Percentiles rank a stretch among this genome's conserved stretches.
Evolutionary conservation across 1,140 invertebrate genomes (phyloP).

Genomic region (Bathynomus jamesi): DNA sequence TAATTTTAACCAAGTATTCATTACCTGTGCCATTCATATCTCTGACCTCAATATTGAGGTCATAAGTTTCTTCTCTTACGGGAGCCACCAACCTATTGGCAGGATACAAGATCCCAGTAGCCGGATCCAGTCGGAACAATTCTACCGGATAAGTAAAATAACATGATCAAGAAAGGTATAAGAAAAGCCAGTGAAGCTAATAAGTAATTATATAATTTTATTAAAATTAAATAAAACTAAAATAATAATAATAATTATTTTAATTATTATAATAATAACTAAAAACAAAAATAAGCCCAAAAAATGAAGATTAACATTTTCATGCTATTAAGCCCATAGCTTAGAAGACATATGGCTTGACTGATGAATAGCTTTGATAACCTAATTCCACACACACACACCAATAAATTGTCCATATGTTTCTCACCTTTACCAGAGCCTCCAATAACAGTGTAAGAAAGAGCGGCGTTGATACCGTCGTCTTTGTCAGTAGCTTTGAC

Average conservation of each 20-base stretch:
- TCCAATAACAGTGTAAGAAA: constrained; percentile 62
- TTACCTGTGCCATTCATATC: constrained; percentile 56
- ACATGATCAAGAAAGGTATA: constrained; percentile 2
- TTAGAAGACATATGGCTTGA: no score
- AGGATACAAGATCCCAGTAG: constrained; percentile 68
- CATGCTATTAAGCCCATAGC: no score
- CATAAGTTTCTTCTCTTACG: constrained; percentile 47
- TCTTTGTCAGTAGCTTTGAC: constrained; percentile 68
- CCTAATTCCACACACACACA: background rate
- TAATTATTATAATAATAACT: background rate
- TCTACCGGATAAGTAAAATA: constrained; percentile 20
- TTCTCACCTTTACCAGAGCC: constrained; percentile 58
- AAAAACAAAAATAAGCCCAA: no score
- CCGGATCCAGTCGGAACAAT: constrained; percentile 60
- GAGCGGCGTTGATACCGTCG: constrained; percentile 61
- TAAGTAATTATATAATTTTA: background rate
- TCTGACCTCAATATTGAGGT: constrained; percentile 60
- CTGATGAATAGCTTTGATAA: no score
- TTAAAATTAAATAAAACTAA: background rate
- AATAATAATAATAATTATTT: background rate
- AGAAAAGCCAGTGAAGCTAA: no score
- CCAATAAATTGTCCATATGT: background rate
- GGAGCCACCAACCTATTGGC: constrained; percentile 52
- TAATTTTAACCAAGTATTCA: background rate
- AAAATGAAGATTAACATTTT: no score